Evolutionary conservation across 2,113 vertebrate genomes (phyloP).

Genomic region (Colossoma macropomum): DNA sequence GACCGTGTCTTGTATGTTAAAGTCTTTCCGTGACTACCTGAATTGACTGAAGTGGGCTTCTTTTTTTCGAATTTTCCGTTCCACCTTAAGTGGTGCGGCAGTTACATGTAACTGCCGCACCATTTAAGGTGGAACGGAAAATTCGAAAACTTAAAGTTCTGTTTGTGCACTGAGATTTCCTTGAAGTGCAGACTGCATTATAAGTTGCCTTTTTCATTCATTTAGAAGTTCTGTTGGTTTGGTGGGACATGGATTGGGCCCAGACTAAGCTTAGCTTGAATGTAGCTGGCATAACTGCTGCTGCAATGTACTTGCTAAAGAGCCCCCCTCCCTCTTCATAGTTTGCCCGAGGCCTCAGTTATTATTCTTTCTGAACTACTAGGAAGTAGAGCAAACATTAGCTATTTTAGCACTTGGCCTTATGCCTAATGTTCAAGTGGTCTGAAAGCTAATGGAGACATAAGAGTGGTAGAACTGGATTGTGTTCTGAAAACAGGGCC

Average conservation of each 20-base stretch:
- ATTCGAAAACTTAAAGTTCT: not conserved
- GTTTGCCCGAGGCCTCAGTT: not conserved
- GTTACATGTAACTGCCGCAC: not conserved
- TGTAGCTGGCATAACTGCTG: not conserved
- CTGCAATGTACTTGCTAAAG: not conserved
- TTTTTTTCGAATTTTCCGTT: not conserved
- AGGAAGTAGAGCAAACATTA: conserved; percentile 22
- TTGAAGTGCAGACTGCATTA: too few species aligned
- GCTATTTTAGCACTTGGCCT: conserved; percentile 24
- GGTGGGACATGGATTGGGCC: not conserved
- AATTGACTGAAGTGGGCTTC: not conserved
- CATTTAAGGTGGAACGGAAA: conserved; percentile 1
- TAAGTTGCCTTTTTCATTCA: not conserved
- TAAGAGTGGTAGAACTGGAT: not conserved
- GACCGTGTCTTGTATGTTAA: too few species aligned
- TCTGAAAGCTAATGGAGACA: not conserved
- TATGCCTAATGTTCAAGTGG: not conserved
- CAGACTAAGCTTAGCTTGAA: not conserved
- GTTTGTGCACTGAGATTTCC: too few species aligned
- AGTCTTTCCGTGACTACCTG: too few species aligned
- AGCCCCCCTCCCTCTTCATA: not conserved
- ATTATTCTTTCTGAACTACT: not conserved
- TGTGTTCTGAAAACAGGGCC: conserved; percentile 20
- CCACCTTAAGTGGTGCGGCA: not conserved
- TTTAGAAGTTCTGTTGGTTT: not conserved